Evolutionary conservation across 1,140 invertebrate species (phyloP), one percentile per base, ranked within the genome.

Genomic region (Tetramorium alpestre): DNA sequence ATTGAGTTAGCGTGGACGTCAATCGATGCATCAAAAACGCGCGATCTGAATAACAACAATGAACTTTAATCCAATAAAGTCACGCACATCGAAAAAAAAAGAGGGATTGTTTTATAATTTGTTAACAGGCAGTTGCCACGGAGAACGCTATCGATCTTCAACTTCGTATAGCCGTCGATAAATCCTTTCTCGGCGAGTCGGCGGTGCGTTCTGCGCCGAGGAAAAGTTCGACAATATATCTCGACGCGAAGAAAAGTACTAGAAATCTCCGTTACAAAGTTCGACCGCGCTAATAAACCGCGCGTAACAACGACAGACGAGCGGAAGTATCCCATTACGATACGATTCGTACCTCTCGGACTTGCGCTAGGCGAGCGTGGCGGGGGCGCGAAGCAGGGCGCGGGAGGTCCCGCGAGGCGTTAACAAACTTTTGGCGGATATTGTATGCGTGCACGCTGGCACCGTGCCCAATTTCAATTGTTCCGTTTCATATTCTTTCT

Each of bases 391-490:
- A 25, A 54, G 49, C 25, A 5, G 60, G n/a, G n/a, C n/a, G 44
- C 58, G 44, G 82, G 58, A n/a, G 51, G 60, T 85, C 65, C 41
- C 72, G 73, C 82, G 72, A 64, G 62, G 82, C 58, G 82, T 62
- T 78, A 85, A 54, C 58, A 58, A 89, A 87, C 77, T 90, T 89
- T 73, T 87, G 72, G 49, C 67, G 22, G 47, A 33, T 67, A 73
- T 75, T 80, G 77, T 89, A 90, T 75, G 38, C 70, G 73, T 60
- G 51, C 41, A 33, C 41, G 54, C 41, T 87, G 88, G 81, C 82
- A 80, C 76, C 78, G 38, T 77, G 76, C 73, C 87, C 80, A 67
- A 72, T 89, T 91, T 87, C 91, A 91, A 92, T 92, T 92, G 91
- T 90, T 92, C 91, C 88, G 87, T 91, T 91, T 92, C 76, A 80